Evolutionary conservation across 2,888 invertebrate species (phyloP).

Genomic region (Neoaliturus tenellus): DNA sequence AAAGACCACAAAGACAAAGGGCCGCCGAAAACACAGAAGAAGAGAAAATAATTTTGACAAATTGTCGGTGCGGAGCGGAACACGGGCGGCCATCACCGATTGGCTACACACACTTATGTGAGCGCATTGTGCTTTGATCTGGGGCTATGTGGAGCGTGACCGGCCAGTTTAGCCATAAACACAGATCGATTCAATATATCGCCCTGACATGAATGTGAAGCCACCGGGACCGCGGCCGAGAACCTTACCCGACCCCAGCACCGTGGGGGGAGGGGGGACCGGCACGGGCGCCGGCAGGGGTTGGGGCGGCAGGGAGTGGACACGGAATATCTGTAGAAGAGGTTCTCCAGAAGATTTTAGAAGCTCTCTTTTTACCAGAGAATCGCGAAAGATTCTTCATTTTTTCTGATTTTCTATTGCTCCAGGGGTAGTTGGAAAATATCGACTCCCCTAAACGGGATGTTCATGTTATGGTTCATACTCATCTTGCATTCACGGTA

Average conservation of each 20-base stretch:
- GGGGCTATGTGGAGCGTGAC: constrained; percentile 45
- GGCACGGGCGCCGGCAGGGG: no score
- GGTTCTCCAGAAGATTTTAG: no score
- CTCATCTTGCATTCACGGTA: no score
- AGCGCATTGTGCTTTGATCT: constrained; percentile 43
- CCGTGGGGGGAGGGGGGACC: no score
- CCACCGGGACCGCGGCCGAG: constrained; percentile 16
- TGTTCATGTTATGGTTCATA: no score
- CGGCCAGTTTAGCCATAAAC: constrained; percentile 42
- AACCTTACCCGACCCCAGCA: not conserved
- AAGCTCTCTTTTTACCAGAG: no score
- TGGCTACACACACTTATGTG: constrained; percentile 51
- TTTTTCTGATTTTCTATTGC: no score
- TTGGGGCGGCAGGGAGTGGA: no score
- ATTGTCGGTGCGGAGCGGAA: constrained; percentile 4
- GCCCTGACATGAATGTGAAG: constrained; percentile 47
- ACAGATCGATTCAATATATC: constrained; percentile 53
- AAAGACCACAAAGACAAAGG: constrained; percentile 12
- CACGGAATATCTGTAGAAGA: no score
- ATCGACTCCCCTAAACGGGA: not conserved
- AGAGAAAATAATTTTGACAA: constrained; percentile 45
- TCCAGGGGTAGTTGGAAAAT: no score
- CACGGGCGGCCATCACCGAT: constrained; percentile 29
- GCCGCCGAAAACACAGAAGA: constrained; percentile 32
- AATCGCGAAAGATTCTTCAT: no score